These are phyloP conservation scores for Eremophila alpestris DNA, from an alignment of 2,797 vertebrate species.

Conservation along the genomic window DNA sequence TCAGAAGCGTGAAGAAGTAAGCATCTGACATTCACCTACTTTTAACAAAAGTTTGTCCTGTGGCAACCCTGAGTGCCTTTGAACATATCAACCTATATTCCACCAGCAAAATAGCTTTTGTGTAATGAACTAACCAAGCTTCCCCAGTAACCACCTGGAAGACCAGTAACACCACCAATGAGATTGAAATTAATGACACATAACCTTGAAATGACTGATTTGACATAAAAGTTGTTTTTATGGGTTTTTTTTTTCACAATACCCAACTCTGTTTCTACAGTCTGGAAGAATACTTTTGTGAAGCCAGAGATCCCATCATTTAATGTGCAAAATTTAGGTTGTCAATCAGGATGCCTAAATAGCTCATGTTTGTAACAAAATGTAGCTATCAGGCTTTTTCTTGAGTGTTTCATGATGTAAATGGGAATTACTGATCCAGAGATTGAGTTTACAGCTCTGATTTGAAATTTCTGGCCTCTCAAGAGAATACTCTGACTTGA, in stretches of 20 bases:
- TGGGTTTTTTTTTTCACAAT: neutral
- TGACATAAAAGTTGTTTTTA: neutral
- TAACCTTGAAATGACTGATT: neutral
- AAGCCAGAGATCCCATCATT: neutral
- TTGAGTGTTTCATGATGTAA: neutral
- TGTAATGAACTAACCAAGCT: neutral
- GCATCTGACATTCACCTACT: conserved; percentile 6
- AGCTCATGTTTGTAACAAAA: neutral
- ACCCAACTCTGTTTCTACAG: neutral
- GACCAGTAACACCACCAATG: neutral
- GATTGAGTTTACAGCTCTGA: conserved; percentile 10
- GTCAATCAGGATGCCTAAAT: neutral
- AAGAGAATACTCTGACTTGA: neutral
- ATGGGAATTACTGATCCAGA: conserved; percentile 7
- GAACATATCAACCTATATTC: conserved; percentile 20
- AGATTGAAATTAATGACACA: neutral
- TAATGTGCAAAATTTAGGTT: conserved; percentile 4
- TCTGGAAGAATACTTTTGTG: neutral
- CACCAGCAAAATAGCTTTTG: conserved; percentile 1
- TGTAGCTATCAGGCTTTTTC: neutral
- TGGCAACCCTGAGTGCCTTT: neutral
- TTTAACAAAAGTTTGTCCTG: conserved; percentile 38
- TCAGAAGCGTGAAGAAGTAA: conserved; percentile 49
- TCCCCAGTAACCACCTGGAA: neutral
- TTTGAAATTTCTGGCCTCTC: conserved; percentile 5